Base-by-base conservation (phyloP, 2,888 invertebrate species). In the Dendrolimus houi region DNA sequence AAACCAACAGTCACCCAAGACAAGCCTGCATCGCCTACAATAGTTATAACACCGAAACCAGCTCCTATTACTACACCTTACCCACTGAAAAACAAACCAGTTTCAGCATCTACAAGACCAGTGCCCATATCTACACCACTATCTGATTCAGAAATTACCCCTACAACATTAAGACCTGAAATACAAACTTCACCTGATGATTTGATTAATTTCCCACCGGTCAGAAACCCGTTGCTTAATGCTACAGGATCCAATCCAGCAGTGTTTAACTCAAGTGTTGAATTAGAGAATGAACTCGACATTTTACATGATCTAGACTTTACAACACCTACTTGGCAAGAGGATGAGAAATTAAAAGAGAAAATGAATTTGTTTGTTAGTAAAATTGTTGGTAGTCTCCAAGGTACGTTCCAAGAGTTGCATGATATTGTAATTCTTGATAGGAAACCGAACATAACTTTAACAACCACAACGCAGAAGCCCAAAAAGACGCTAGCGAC, bases 331-430 rank as follows among this genome's bases (percentile, higher is more conserved):
- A 91, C 93, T 0, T 95, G 96, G 79, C 83, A 90, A 61, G 95
- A 96, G 74, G 96, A 96, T 68, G 94, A 94, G 1, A 93, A 93
- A 58, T 78, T 96, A 1, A 94, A 95, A 65, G 93, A 95, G 53
- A 96, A 96, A 81, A 95, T 96, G 83, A 96, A 95, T 70, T 87
- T 94, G 0, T 94, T 97, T 65, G 97, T 97, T 0, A 94, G 94
- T 69, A 96, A 96, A 79, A 95, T 97, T 13, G 96, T 96, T 9
- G 94, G 95, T 62, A 96, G 96, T 17, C 84, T 97, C 1, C 96
- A 96, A 81, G 95, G 94, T 1, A 96, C 96, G 41, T 96, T 96
- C 78, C 93, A 96, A 68, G 95, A 95, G 56, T 78, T 97, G 10
- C 95, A 95, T 66, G 95, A 96, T 67, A 93, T 96, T 60, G 94